These are phyloP conservation scores for Halocynthia roretzi DNA, from an alignment of 23 tunicate genomes.

Conservation along the genomic window DNA sequence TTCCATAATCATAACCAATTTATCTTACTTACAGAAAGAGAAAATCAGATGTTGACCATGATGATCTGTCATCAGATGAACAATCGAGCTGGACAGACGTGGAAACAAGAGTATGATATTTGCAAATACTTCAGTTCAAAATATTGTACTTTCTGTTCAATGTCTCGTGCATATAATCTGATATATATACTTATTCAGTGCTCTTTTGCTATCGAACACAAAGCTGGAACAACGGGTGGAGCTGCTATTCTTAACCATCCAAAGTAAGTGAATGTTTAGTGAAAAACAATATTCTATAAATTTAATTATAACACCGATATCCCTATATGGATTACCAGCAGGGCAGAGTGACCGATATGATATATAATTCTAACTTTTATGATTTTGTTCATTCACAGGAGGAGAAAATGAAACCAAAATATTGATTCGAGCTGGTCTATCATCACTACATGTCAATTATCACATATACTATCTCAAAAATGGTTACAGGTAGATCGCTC, in stretches of 20 bases:
- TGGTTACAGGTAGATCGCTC: too few relatives aligned
- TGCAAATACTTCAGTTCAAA: too few relatives aligned
- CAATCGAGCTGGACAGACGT: constrained; percentile 95
- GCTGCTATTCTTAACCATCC: constrained; percentile 22
- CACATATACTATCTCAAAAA: too few relatives aligned
- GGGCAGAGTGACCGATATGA: too few relatives aligned
- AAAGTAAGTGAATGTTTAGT: constrained; percentile 12
- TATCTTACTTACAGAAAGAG: constrained; percentile 33
- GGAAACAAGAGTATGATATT: constrained; percentile 57
- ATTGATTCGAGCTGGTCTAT: too few relatives aligned
- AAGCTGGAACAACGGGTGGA: constrained; percentile 15
- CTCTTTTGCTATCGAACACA: constrained; percentile 18
- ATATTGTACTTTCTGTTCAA: neutral
- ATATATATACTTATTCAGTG: constrained; percentile 10
- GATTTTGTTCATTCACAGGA: too few relatives aligned
- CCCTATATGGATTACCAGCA: too few relatives aligned
- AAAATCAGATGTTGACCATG: constrained; percentile 35
- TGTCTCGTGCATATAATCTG: too few relatives aligned
- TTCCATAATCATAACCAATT: neutral
- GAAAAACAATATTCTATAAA: neutral
- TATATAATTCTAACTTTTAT: too few relatives aligned
- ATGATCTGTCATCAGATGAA: constrained; percentile 58
- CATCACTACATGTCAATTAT: too few relatives aligned
- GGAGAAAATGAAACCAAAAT: too few relatives aligned
- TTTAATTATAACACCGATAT: too few relatives aligned